Conservation (phyloP, 2,113 vertebrate genomes). For the western clawed frog (Xenopus tropicalis) region UCB_Xtro_10.0 CM004446.2:127294001-127294500, state of each 20-base stretch:
- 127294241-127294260: not conserved
- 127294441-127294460: not conserved
- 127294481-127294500: not conserved
- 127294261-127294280: slow-evolving; percentile 2
- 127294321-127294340: not conserved
- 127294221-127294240: not conserved
- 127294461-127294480: not conserved
- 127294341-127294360: not conserved
- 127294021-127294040: slow-evolving; percentile 86
- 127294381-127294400: not conserved
- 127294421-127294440: not conserved
- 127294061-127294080: slow-evolving; percentile 95
- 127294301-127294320: not conserved
- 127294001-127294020: slow-evolving; percentile 81
- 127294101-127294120: slow-evolving; percentile 9
- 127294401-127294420: not conserved
- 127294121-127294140: slow-evolving; percentile 32
- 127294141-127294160: not conserved
- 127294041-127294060: slow-evolving; percentile 92
- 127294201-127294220: not conserved
- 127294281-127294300: not conserved
- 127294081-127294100: slow-evolving; percentile 78
- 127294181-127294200: slow-evolving; percentile 6
- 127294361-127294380: not conserved
- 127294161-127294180: not conserved